Evolutionary conservation across 1,140 invertebrate genomes (phyloP).

Genomic region (Eufriesea mexicana): DNA sequence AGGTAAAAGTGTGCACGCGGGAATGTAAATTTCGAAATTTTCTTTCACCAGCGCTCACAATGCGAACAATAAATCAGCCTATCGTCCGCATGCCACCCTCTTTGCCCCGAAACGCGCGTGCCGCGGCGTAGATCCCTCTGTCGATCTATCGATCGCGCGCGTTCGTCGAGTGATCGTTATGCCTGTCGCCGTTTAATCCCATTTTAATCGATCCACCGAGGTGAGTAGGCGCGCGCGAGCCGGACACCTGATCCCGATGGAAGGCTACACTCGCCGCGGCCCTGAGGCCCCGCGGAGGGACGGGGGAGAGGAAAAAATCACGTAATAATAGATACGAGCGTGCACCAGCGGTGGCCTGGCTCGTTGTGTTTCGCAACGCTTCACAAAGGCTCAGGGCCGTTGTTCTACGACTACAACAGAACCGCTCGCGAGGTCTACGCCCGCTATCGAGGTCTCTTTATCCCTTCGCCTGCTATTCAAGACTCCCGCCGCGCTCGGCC

Average conservation of each 20-base stretch:
- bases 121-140: too few relatives aligned
- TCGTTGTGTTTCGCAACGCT: constrained; percentile 58
- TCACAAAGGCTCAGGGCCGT: constrained; percentile 66
- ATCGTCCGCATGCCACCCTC: too few relatives aligned
- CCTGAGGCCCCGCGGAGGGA: constrained; percentile 27
- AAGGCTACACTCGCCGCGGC: constrained; percentile 55
- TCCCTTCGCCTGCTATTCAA: constrained; percentile 44
- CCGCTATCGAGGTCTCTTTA: constrained; percentile 71
- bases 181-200: constrained; percentile 40
- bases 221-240: constrained; percentile 29
- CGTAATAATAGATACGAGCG: constrained; percentile 63
- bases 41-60: background rate
- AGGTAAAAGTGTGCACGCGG: too few relatives aligned
- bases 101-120: background rate
- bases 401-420: constrained; percentile 57
- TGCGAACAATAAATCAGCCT: background rate
- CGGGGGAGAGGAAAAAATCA: constrained; percentile 36
- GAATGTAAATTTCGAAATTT: too few relatives aligned
- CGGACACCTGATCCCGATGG: constrained; percentile 62
- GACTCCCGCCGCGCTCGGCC: constrained; percentile 34
- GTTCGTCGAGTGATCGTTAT: background rate
- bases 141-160: too few relatives aligned
- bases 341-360: constrained; percentile 42
- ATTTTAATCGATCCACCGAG: constrained; percentile 49
- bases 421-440: constrained; percentile 70